phyloP scores from a whole-genome alignment of 1,140 invertebrate species.

The Leptinotarsa undecemlineata region DNA sequence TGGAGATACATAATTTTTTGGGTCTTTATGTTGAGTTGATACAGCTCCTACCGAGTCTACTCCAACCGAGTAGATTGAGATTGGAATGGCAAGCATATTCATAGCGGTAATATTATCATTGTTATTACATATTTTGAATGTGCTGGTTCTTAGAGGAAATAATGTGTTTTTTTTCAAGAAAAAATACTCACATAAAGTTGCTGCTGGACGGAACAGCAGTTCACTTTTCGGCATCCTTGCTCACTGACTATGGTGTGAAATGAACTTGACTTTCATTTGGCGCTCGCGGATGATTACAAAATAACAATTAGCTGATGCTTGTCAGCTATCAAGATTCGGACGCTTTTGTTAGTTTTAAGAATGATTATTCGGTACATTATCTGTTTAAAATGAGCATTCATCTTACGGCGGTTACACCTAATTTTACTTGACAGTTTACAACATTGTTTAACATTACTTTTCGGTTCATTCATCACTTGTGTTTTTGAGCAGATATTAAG shows the following conservation, averaged over 20 bases:
- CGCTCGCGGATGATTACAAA: conserved; percentile 10
- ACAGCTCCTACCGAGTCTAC: no score
- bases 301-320: conserved; percentile 19
- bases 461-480: background rate
- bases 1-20: no score
- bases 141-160: no score
- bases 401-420: conserved; percentile 4
- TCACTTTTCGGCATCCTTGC: background rate
- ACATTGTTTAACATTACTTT: conserved; percentile 6
- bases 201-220: no score
- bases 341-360: conserved; percentile 17
- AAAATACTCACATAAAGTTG: no score
- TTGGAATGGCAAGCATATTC: no score
- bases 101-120: no score
- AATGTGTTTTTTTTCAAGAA: no score
- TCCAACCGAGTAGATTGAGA: no score
- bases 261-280: conserved; percentile 7
- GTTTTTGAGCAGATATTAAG: background rate
- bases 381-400: background rate
- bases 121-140: no score
- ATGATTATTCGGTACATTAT: background rate
- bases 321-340: conserved; percentile 18
- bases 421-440: conserved; percentile 1
- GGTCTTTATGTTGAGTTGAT: no score
- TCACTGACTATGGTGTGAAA: background rate